Evolutionary conservation across 1,140 invertebrate species (phyloP).

Genomic region (Choristoneura fumiferana): DNA sequence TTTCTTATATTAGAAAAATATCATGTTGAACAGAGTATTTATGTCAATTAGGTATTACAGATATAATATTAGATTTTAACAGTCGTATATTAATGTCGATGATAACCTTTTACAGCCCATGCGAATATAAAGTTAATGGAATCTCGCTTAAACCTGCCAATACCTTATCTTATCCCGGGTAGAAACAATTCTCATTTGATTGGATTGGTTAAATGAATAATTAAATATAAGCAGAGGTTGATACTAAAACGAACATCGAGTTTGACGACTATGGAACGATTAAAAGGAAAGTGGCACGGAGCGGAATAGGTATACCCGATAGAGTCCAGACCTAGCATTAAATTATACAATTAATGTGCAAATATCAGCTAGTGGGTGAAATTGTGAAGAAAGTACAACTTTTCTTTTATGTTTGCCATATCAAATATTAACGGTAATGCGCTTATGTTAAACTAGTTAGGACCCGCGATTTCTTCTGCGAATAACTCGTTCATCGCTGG

Average conservation of each 20-base stretch:
- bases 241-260: not conserved
- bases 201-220: constrained; percentile 5
- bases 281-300: constrained; percentile 16
- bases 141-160: constrained; percentile 1
- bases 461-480: too few relatives aligned
- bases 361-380: not conserved
- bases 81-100: too few relatives aligned
- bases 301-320: not conserved
- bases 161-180: constrained; percentile 3
- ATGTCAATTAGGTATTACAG: too few relatives aligned
- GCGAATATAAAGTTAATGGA: not conserved
- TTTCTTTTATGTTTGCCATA: not conserved
- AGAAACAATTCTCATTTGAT: constrained; percentile 11
- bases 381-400: not conserved
- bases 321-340: not conserved
- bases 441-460: too few relatives aligned
- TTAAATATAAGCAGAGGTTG: constrained; percentile 2
- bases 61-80: too few relatives aligned
- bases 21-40: too few relatives aligned
- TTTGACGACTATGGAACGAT: not conserved
- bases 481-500: too few relatives aligned
- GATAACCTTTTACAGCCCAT: too few relatives aligned
- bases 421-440: too few relatives aligned
- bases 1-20: too few relatives aligned
- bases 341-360: constrained; percentile 13